phyloP scores from a whole-genome alignment of 2,888 invertebrate species.

The Tipula confusa region DNA sequence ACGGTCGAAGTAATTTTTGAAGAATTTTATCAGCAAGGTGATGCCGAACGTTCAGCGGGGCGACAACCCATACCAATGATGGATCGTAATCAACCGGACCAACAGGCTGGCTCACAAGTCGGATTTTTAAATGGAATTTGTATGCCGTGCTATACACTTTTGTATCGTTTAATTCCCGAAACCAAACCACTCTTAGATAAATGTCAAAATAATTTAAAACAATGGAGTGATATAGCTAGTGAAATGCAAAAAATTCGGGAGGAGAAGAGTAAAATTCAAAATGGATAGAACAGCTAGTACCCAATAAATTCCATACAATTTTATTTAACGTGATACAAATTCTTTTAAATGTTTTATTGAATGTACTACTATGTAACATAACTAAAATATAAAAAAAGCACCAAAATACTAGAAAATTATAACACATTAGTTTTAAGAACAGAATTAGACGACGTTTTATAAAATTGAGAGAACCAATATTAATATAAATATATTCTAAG shows the following conservation, averaged over 20 bases:
- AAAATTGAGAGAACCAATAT: neutral
- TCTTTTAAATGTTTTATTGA: neutral
- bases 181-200: slow-evolving; percentile 66
- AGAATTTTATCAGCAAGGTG: slow-evolving; percentile 76
- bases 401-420: neutral
- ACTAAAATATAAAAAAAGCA: neutral
- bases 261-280: slow-evolving; percentile 34
- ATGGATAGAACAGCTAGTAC: neutral
- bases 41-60: slow-evolving; percentile 65
- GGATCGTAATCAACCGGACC: slow-evolving; percentile 67
- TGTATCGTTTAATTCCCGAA: slow-evolving; percentile 63
- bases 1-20: slow-evolving; percentile 78
- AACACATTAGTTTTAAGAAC: neutral
- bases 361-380: neutral
- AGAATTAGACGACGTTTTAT: neutral
- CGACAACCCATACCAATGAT: slow-evolving; percentile 74
- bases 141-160: slow-evolving; percentile 70
- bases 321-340: neutral
- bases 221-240: slow-evolving; percentile 54
- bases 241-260: slow-evolving; percentile 39
- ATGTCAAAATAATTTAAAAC: slow-evolving; percentile 58
- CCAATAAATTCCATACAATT: no score
- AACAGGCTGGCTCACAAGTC: slow-evolving; percentile 72
- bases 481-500: neutral
- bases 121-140: slow-evolving; percentile 78